Base-by-base conservation (phyloP, 2,797 vertebrate species). In the Enteromius thamalakanensis region DNA sequence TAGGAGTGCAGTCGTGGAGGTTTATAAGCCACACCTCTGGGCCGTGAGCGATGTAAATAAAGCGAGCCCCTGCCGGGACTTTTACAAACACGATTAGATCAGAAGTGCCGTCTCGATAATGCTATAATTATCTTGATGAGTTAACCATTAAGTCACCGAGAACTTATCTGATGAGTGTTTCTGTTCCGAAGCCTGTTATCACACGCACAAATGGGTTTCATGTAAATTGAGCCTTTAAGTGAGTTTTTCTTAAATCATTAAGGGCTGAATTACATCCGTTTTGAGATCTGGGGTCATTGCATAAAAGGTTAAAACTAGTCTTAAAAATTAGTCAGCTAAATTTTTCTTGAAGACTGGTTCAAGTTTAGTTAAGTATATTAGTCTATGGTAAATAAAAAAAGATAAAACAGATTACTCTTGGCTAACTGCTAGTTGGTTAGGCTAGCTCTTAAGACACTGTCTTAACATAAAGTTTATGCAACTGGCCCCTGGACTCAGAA, bases 141-240 rank as follows among this genome's bases (percentile, higher is more conserved):
- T 72, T 81, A 72, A 49, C 69, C 69, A 64, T 51, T 64, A 49
- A 49, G 69, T 64, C 29, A 49, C 79, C 2, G 45, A 49, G 69
- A 23, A 40, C 42, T 81, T 74, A 81, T 72, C 79, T 81, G 69
- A 81, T 74, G 72, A 75, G 21, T 23, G 79, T 34, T 80, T 21
- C 67, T 80, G 47, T 53, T 14, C 19, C 3, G n/a, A 19, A 67
- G 29, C 26, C 51, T 78, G 58, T 77, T 32, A 32, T 78, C 76
- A 34, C 42, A 45, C 0, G 19, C 42, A 14, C 60, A 34, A 23
- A 65, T 67, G 29, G 42, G 26, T 71, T 60, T 68, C n/a, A 37
- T 47, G 37, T 34, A 29, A 42, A 76, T 76, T 26, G 42, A 6
- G 55, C n/a, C 26, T 37, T 76, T 58, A 75, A 53, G 72, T 4